A percentile compares a stretch with the other conserved stretches of the same genome.
Conservation (phyloP, 2,888 invertebrate genomes). For the Parnassius apollo region DNA sequence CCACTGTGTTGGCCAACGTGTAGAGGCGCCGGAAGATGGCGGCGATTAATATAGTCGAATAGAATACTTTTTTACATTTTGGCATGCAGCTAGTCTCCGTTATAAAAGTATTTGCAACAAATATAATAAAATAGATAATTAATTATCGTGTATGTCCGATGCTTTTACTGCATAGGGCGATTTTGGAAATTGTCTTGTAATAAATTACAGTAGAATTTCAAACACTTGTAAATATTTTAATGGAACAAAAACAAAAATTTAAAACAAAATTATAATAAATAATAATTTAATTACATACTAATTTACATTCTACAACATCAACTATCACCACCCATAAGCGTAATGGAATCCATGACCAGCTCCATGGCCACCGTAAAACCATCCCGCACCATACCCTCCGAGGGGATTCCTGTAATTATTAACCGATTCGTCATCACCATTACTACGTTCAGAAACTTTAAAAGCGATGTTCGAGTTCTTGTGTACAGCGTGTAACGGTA, state of each 20-base stretch:
- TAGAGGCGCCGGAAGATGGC: no score
- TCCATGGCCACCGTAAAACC: slow-evolving; percentile 67
- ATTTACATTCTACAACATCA: slow-evolving; percentile 1
- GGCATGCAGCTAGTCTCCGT: no score
- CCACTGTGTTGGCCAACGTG: no score
- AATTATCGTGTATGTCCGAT: no score
- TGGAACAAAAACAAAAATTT: neutral
- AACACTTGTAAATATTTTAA: no score
- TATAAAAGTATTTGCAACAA: no score
- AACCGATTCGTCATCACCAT: slow-evolving; percentile 45
- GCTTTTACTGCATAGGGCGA: no score
- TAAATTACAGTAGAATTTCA: no score
- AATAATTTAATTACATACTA: slow-evolving; percentile 12
- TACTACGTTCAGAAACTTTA: slow-evolving; percentile 30
- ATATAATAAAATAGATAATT: no score
- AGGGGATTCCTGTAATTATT: slow-evolving; percentile 58
- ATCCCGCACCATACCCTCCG: slow-evolving; percentile 65
- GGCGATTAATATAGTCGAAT: no score
- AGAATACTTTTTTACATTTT: no score
- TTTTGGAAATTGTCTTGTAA: no score
- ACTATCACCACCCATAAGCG: slow-evolving; percentile 49
- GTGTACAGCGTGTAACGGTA: slow-evolving; percentile 52
- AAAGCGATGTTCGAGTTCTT: slow-evolving; percentile 28
- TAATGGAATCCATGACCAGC: slow-evolving; percentile 69
- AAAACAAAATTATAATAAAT: slow-evolving; percentile 6